A percentile compares a stretch with the other conserved stretches of the same genome.
Conservation (phyloP, 2,797 vertebrate genomes). For the Novumbra hubbsi region DNA sequence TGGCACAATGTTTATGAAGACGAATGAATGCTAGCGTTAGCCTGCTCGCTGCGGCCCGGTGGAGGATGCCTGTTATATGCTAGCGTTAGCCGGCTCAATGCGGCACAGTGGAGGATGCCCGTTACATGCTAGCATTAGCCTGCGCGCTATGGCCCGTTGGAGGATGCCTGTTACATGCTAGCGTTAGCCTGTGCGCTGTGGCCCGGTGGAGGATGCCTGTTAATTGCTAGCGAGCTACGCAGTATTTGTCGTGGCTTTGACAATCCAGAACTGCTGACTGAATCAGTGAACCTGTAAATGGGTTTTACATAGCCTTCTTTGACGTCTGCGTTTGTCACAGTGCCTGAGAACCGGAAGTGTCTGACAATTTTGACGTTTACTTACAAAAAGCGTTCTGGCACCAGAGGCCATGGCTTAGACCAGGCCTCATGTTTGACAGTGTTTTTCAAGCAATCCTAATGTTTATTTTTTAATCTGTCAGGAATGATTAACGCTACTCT, state of each 20-base stretch:
- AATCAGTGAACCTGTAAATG: too few relatives aligned
- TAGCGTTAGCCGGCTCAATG: neutral
- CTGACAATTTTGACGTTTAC: too few relatives aligned
- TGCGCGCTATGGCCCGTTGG: slow-evolving; percentile 37
- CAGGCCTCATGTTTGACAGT: neutral
- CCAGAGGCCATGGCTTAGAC: too few relatives aligned
- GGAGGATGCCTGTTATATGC: slow-evolving; percentile 25
- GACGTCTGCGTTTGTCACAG: too few relatives aligned
- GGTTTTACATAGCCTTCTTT: too few relatives aligned
- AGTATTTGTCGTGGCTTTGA: slow-evolving; percentile 21
- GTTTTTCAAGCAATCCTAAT: neutral
- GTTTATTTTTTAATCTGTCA: neutral
- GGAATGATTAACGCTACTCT: neutral
- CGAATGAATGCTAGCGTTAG: slow-evolving; percentile 57
- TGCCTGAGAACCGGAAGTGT: too few relatives aligned
- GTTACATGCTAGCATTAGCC: slow-evolving; percentile 44
- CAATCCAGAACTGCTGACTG: slow-evolving; percentile 28
- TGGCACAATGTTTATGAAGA: slow-evolving; percentile 66
- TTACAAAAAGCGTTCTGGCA: too few relatives aligned
- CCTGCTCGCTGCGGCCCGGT: slow-evolving; percentile 41
- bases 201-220: slow-evolving; percentile 34
- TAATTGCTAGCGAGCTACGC: slow-evolving; percentile 9
- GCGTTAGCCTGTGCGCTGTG: slow-evolving; percentile 44
- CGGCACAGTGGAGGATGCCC: slow-evolving; percentile 38
- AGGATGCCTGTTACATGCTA: slow-evolving; percentile 36